Evolutionary conservation across 1,140 invertebrate species (phyloP).

Genomic region (Aplysia californica): DNA sequence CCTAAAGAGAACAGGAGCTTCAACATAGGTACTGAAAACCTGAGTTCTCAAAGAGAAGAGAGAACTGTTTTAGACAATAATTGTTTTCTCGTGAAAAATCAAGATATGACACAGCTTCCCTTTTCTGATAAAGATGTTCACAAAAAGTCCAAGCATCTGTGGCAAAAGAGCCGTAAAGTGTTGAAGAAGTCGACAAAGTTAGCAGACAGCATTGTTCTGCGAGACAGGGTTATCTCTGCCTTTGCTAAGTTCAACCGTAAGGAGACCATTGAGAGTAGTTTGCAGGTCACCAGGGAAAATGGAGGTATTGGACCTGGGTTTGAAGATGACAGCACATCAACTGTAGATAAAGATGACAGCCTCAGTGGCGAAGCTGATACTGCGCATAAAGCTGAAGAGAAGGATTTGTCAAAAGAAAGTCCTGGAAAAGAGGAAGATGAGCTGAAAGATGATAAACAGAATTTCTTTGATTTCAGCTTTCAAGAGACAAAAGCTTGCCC

Average conservation of each 20-base stretch:
- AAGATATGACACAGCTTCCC: too few relatives aligned
- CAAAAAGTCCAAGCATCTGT: not conserved
- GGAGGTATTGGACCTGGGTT: not conserved
- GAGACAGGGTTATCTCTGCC: slow-evolving; percentile 9
- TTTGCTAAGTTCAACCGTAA: slow-evolving; percentile 17
- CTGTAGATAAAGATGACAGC: not conserved
- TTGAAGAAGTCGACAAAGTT: not conserved
- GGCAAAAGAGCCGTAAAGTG: not conserved
- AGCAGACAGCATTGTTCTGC: not conserved
- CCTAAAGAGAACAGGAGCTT: too few relatives aligned
- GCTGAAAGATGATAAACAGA: too few relatives aligned
- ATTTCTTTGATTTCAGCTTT: too few relatives aligned
- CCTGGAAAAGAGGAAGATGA: not conserved
- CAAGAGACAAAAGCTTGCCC: too few relatives aligned
- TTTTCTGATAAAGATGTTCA: too few relatives aligned
- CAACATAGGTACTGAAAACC: too few relatives aligned
- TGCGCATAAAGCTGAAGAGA: not conserved
- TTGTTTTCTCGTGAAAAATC: too few relatives aligned
- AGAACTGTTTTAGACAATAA: too few relatives aligned
- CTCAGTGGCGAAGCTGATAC: not conserved
- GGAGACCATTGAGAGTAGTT: slow-evolving; percentile 13
- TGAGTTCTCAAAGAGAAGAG: too few relatives aligned
- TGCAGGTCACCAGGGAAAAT: not conserved
- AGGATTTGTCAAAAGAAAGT: not conserved
- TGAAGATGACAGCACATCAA: not conserved